These are phyloP conservation scores for Iguana delicatissima DNA, from an alignment of 2,797 vertebrate genomes.

Conservation along the genomic window DNA sequence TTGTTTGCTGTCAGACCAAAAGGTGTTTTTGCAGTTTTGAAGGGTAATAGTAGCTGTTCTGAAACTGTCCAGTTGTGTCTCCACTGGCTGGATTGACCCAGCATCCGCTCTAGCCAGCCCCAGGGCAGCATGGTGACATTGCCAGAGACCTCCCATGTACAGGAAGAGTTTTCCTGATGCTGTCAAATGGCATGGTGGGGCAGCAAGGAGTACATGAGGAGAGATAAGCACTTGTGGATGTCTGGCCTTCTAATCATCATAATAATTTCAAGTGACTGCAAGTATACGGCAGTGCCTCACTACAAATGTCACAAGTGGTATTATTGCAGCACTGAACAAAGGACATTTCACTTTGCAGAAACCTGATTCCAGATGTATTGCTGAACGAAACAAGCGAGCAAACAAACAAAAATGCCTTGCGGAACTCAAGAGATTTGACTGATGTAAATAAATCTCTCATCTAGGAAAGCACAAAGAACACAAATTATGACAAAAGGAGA, in stretches of 20 bases:
- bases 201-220: not conserved
- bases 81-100: not conserved
- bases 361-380: conserved; percentile 28
- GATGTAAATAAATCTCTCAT: conserved; percentile 24
- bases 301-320: conserved; percentile 33
- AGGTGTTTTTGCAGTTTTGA: conserved; percentile 1
- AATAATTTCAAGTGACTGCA: conserved; percentile 17
- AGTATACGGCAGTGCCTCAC: not conserved
- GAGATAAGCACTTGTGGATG: not conserved
- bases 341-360: conserved; percentile 3
- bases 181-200: not conserved
- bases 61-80: not conserved
- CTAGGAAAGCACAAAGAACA: conserved; percentile 13
- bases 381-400: conserved; percentile 1
- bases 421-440: conserved; percentile 15
- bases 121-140: not conserved
- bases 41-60: conserved; percentile 9
- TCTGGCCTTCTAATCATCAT: not conserved
- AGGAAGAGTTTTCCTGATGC: not conserved
- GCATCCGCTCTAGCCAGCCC: not conserved
- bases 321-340: conserved; percentile 16
- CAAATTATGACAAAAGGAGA: conserved; percentile 30
- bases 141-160: not conserved
- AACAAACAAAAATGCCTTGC: conserved; percentile 3
- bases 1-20: conserved; percentile 26